Base-by-base conservation (phyloP, 2,113 vertebrate species). In the Siphamia tubifer region DNA sequence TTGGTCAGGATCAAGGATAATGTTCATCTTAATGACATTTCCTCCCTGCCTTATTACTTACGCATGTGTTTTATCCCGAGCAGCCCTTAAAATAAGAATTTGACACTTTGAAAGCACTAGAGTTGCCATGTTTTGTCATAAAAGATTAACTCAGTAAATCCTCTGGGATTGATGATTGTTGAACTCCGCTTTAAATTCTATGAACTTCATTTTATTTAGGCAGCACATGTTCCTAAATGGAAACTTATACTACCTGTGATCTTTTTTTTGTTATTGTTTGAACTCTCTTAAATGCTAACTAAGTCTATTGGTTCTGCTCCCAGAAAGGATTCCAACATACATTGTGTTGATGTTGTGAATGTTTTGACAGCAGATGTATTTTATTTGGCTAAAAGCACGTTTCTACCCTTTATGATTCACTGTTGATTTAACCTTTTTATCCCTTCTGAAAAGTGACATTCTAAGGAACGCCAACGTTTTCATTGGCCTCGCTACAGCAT, bases 21-120 rank as follows among this genome's bases (percentile, higher is more conserved):
- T 54, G 48, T 74, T 67, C 68, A 34, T 74, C 12, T 27, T 69
- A 79, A 67, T 48, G 55, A 32, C 10, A 55, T 62, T 77, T 48
- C 60, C 60, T 68, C 66, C 12, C 17, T 27, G 45, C 25, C 30
- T 48, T 48, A 48, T 10, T 30, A 30, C 23, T 15, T 11, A 4
- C 16, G 36, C 17, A 16, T 8, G 8, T 39, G 24, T 16, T 47
- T 15, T 21, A 24, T 17, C n/a, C 12, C 24, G 30, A 8, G 15
- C 45, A 30, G 2, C n/a, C n/a, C 17, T 48, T 27, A 28, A n/a
- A n/a, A 11, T 48, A 48, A 48, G 23, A 48, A 10, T n/a, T n/a
- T n/a, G n/a, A n/a, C n/a, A n/a, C n/a, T n/a, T n/a, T n/a, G n/a
- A n/a, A n/a, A n/a, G n/a, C n/a, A n/a, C n/a, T n/a, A n/a, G n/a